Evolutionary conservation across 2,888 invertebrate species (phyloP), one percentile per base, ranked within the genome.

Genomic region (Macrosiphum euphorbiae): DNA sequence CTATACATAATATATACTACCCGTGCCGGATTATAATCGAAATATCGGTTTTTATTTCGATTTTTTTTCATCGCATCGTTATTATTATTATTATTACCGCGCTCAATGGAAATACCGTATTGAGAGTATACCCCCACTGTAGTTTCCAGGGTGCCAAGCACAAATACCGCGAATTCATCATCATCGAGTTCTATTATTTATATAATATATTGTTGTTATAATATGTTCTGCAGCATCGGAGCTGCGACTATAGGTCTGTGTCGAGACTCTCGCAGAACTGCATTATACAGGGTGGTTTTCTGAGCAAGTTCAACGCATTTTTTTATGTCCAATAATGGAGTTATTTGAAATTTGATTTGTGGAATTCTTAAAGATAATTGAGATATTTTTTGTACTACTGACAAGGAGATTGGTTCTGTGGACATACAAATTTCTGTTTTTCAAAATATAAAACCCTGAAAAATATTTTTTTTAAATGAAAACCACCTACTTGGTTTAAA

Each of bases 1-100:
- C 78, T 35, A 78, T 20, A 13, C 16, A 52, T 20, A 5, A 52
- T 20, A 5, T 52, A 55, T 24, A 55, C 55, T 24, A 67, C 78
- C 78, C 20, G 67, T 35, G n/a, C 67, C 41, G 85, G 85, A 85
- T 85, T 85, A 85, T 85, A 85, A 85, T 44, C 47, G 44, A 52
- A 88, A 88, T 88, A 50, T 88, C 52, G 87, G 87, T 88, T 88
- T 88, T 88, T 88, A 85, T 85, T 88, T 52, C 35, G 52, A 88
- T 88, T 88, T 52, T 52, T 35, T 78, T 78, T 8, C 78, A 35
- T 78, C 20, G 78, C 35, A 20, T 20, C 8, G 24, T 78, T 78
- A 78, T 78, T 67, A 67, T 67, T 78, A 67, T 16, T 67, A n/a
- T 78, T 28, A 61, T 61, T 13, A 78, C 20, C 8, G 78, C 20